phyloP scores from a whole-genome alignment of 2,888 invertebrate genomes.

The Nephrocerus scutellatus region DNA sequence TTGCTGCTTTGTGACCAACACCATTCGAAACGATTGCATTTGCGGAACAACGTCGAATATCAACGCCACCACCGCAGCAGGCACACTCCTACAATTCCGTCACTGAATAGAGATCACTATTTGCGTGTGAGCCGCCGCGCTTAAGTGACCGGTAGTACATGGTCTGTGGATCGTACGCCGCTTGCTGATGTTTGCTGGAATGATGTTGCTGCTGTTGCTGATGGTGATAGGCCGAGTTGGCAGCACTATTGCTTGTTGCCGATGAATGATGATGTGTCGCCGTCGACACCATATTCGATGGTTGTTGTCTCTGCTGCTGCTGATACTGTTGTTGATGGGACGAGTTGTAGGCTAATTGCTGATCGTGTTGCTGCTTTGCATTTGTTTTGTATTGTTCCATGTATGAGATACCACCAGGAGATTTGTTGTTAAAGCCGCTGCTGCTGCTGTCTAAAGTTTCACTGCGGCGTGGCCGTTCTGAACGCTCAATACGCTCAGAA shows the following conservation, averaged over 20 bases:
- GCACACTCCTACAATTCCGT: constrained; percentile 59
- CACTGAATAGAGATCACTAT: constrained; percentile 64
- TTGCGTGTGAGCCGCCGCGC: constrained; percentile 47
- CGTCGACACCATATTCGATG: constrained; percentile 22
- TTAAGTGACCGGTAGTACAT: constrained; percentile 50
- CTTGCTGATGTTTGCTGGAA: constrained; percentile 29
- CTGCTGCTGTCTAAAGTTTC: constrained; percentile 38
- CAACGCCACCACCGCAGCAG: constrained; percentile 49
- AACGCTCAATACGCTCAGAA: constrained; percentile 25
- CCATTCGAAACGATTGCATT: too few species aligned
- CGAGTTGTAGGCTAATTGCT: constrained; percentile 39
- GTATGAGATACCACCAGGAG: constrained; percentile 29
- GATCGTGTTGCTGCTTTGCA: constrained; percentile 22
- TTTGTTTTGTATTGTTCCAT: constrained; percentile 37
- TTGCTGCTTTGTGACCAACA: too few species aligned
- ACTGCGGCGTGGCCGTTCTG: constrained; percentile 37
- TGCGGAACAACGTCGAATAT: constrained; percentile 43
- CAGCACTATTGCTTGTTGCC: constrained; percentile 24
- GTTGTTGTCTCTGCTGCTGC: constrained; percentile 26
- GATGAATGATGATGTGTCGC: constrained; percentile 26
- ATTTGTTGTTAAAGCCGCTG: constrained; percentile 13
- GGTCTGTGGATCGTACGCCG: constrained; percentile 28
- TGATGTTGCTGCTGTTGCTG: constrained; percentile 29
- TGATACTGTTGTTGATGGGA: constrained; percentile 37
- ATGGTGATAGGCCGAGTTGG: constrained; percentile 24